Evolutionary conservation across 1,140 invertebrate species (phyloP), one percentile per base, ranked within the genome.

Genomic region (Drosophila ironensis): DNA sequence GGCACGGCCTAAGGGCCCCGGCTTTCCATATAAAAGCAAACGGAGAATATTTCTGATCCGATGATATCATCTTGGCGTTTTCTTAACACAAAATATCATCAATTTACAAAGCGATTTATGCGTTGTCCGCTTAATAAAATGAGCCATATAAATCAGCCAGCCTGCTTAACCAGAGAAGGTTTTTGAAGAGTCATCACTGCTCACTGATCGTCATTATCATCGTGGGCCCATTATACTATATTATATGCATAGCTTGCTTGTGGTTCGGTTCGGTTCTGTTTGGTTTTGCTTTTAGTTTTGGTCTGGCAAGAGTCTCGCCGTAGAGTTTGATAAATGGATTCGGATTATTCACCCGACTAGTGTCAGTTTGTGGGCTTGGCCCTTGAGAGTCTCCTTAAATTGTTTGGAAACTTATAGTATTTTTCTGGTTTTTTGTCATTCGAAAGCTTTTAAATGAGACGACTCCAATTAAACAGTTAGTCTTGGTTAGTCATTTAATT

Each of bases 81-180:
- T 14, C 3, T 48, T 63, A 25, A 48, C 42, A 30, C 40, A 8
- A 38, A 63, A 61, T 63, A 63, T 63, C 51, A 63, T 63, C 33
- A 63, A 63, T 63, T 63, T 63, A 48, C 60, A 48, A 63, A 64
- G 44, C 59, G 59, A 64, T 64, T 64, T 64, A 63, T 64, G 38
- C 44, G 57, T 48, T 63, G 63, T 68, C 63, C 64, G 63, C 66
- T 68, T 68, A 68, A 68, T 68, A 68, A 68, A 68, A 68, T 35
- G 63, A 67, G 35, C 41, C 50, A 68, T 41, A 68, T 68, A 68
- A 68, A 68, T 68, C 64, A 68, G 48, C 14, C 52, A 35, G 27
- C 51, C 52, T 45, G 53, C 41, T 47, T 40, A 63, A 17, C 56
- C 41, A 20, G 56, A 40, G n/a, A n/a, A n/a, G 25, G 22, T 28